Conservation (phyloP, 2,888 invertebrate species). For the Plebejus melissa region DNA sequence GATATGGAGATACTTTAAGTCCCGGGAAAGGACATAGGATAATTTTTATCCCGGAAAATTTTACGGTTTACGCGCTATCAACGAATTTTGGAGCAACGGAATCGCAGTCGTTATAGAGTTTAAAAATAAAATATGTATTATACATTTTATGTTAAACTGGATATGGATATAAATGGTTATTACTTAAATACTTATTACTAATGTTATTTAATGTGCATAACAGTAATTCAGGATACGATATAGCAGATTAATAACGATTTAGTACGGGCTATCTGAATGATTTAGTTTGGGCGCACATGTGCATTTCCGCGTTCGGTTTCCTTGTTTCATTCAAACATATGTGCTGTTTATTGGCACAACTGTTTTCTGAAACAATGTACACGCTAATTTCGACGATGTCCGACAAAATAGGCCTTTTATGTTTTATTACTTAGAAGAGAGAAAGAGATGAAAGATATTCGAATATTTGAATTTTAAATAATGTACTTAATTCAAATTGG, state of each 20-base stretch:
- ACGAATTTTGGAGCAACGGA: no score
- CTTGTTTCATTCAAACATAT: slow-evolving; percentile 7
- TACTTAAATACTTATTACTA: not conserved
- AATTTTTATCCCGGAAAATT: no score
- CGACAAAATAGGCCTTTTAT: no score
- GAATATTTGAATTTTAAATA: no score
- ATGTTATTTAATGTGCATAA: not conserved
- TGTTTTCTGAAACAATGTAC: not conserved
- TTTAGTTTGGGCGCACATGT: slow-evolving; percentile 7
- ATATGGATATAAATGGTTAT: not conserved
- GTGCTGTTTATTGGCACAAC: not conserved
- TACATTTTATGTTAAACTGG: not conserved
- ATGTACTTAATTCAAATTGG: no score
- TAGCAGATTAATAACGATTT: not conserved
- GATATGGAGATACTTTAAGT: no score
- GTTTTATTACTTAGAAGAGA: no score
- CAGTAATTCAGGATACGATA: not conserved
- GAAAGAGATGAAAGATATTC: no score
- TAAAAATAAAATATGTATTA: no score
- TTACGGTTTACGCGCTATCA: no score
- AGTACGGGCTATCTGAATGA: not conserved
- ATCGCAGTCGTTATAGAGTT: no score
- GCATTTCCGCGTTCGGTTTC: slow-evolving; percentile 10
- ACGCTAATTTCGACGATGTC: not conserved
- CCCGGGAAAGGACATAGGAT: no score